phyloP scores from a whole-genome alignment of 2,797 vertebrate species.

The Poecilia gillii region DNA sequence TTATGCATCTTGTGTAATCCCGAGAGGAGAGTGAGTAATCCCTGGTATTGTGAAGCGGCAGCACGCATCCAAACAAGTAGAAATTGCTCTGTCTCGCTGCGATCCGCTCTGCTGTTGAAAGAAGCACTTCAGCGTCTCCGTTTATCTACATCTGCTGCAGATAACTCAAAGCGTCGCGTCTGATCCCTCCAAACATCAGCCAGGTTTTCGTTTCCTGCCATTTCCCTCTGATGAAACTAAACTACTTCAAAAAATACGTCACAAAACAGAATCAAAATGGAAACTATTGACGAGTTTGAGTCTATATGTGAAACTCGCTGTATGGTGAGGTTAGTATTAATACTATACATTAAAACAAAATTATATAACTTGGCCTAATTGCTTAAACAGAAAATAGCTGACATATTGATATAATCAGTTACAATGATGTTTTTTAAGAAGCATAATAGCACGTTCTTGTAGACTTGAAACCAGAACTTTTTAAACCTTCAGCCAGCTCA shows the following conservation, averaged over 20 bases:
- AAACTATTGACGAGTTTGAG: conserved; percentile 15
- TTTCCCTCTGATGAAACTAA: conserved; percentile 19
- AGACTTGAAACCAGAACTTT: neutral
- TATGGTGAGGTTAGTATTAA: neutral
- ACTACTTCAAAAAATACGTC: conserved; percentile 15
- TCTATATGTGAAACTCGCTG: neutral
- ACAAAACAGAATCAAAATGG: neutral
- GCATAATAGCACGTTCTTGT: neutral
- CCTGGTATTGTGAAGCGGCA: conserved; percentile 36
- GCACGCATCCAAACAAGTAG: conserved; percentile 46
- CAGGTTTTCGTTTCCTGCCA: conserved; percentile 16
- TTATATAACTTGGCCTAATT: neutral
- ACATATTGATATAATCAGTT: neutral
- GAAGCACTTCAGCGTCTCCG: conserved; percentile 1
- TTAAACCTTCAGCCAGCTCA: neutral
- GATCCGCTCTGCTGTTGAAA: conserved; percentile 35
- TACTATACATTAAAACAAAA: neutral
- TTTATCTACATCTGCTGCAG: conserved; percentile 41
- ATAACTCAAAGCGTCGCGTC: conserved; percentile 40
- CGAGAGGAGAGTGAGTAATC: conserved; percentile 66
- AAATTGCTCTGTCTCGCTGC: conserved; percentile 45
- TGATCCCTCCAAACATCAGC: conserved; percentile 37
- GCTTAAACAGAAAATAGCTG: neutral
- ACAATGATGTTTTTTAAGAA: neutral
- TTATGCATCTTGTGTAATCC: conserved; percentile 66